These are phyloP conservation scores for Propithecus deckenii DNA, from an alignment of 2,797 vertebrate species.

Conservation along the genomic window DNA sequence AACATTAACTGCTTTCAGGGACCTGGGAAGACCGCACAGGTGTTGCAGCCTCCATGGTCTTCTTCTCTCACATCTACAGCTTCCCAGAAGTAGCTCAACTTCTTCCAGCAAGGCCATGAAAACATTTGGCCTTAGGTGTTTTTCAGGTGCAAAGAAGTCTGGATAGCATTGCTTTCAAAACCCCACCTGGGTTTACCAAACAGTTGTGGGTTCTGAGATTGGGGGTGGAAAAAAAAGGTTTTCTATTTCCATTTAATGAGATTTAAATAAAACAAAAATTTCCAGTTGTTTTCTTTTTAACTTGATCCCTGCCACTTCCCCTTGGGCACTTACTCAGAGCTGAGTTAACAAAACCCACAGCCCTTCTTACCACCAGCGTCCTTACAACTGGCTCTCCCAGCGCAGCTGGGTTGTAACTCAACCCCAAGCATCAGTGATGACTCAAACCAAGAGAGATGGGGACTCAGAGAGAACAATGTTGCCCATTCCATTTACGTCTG, in stretches of 20 bases:
- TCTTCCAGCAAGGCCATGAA: background rate
- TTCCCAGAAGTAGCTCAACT: background rate
- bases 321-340: background rate
- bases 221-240: background rate
- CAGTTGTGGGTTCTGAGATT: background rate
- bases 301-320: constrained; percentile 37
- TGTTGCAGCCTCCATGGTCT: background rate
- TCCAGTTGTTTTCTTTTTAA: constrained; percentile 61
- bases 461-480: background rate
- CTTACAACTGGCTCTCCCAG: constrained; percentile 6
- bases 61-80: background rate
- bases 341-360: constrained; percentile 28
- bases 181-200: background rate
- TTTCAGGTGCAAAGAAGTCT: constrained; percentile 43
- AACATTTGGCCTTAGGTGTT: background rate
- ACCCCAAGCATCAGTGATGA: background rate
- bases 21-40: background rate
- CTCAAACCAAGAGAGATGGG: background rate
- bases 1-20: background rate
- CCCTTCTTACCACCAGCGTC: background rate
- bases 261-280: constrained; percentile 52
- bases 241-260: constrained; percentile 39
- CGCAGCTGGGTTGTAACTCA: background rate
- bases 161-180: constrained; percentile 22
- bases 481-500: background rate